These are phyloP conservation scores for Crematogaster levior DNA, from an alignment of 2,888 invertebrate species.

Conservation along the genomic window DNA sequence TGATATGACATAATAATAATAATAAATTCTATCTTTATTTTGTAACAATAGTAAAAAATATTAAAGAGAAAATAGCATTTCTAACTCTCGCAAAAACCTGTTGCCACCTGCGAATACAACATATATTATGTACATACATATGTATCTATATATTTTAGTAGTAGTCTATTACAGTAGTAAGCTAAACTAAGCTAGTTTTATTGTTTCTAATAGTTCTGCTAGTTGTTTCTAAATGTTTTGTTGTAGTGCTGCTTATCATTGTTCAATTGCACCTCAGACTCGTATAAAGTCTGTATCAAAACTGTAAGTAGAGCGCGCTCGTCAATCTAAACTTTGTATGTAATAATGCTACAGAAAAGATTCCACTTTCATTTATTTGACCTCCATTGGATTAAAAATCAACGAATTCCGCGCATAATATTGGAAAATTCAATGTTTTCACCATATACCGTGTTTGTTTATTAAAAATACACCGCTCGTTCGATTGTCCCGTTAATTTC, in stretches of 20 bases:
- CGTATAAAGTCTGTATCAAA: not conserved
- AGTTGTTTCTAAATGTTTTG: no score
- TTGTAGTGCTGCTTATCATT: not conserved
- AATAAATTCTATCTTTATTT: not conserved
- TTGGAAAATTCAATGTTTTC: not conserved
- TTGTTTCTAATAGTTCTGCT: not conserved
- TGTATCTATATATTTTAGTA: not conserved
- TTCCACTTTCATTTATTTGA: not conserved
- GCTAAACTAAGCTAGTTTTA: no score
- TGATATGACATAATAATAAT: no score
- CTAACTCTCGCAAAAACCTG: not conserved
- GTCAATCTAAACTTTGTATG: not conserved
- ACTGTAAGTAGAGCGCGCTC: not conserved
- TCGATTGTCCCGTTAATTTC: not conserved
- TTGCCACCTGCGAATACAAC: not conserved
- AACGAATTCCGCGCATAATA: not conserved
- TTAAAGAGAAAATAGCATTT: not conserved
- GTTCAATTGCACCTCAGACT: not conserved
- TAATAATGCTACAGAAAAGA: not conserved
- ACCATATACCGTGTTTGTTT: not conserved
- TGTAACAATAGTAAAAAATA: not conserved
- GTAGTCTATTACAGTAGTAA: no score
- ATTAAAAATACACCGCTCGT: not conserved
- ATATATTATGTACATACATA: not conserved
- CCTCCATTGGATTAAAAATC: not conserved